phyloP scores from a whole-genome alignment of 2,113 vertebrate species.

The Picathartes gymnocephalus region DNA sequence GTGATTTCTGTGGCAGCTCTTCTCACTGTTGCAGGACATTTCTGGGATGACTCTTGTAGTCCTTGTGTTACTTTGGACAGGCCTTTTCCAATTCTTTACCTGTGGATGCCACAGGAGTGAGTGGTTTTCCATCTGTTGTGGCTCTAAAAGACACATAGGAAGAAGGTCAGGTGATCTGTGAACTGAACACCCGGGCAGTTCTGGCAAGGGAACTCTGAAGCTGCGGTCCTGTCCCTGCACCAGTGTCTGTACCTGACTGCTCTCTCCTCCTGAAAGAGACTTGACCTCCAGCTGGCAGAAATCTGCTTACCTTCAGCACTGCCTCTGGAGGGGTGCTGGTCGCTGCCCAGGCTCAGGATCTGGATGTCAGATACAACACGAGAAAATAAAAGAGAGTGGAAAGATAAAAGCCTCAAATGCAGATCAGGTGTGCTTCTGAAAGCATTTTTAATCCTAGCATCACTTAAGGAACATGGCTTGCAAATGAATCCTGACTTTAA shows the following conservation, averaged over 20 bases:
- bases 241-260: fast-evolving
- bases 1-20: not conserved
- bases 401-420: not conserved
- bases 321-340: not conserved
- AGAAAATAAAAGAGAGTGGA: not conserved
- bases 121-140: not conserved
- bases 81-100: not conserved
- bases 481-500: not conserved
- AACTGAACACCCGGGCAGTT: fast-evolving
- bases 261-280: not conserved
- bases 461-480: not conserved
- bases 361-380: not conserved
- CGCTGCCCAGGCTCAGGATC: not conserved
- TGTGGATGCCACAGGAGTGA: not conserved
- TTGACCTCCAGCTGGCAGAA: fast-evolving
- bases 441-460: not conserved
- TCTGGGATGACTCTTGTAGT: not conserved
- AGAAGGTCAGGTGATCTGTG: not conserved
- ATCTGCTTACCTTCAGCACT: not conserved
- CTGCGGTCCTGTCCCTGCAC: fast-evolving
- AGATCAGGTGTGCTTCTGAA: not conserved
- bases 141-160: not conserved
- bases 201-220: no score
- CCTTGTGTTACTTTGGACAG: not conserved
- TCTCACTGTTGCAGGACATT: not conserved